Evolutionary conservation across 2,888 invertebrate species (phyloP), one percentile per base, ranked within the genome.

Genomic region (Adineta ricciae): DNA sequence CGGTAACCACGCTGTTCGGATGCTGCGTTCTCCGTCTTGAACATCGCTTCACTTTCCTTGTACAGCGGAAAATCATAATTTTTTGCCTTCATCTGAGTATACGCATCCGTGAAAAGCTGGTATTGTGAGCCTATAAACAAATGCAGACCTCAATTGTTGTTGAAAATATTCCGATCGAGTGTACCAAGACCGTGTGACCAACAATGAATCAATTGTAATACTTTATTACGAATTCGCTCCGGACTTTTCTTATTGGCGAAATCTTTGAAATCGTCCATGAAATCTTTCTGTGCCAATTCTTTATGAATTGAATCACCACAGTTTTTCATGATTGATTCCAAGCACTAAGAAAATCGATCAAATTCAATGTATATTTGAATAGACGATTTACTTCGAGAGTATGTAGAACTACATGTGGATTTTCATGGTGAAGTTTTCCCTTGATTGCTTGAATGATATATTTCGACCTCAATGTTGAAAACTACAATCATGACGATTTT

Each of bases 161-260:
- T 50, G 14, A 19, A 50, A 7, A 50, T 9, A 50, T 7, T 36
- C 19, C 19, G 19, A 50, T 50, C 19, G 9, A 94, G 94, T 88
- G 95, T 95, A 85, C 97, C 93, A 90, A 99, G 99, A n/a, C 97
- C 99, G 91, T 95, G 95, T 0, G 96, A 95, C 99, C 99, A 99
- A 7, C 95, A 95, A 92, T 98, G 98, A 87, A 99, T 94, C 86
- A 99, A 92, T 90, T 98, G 97, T 83, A 98, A 91, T 88, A 96
- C 93, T 91, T 98, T 98, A 41, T 88, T 89, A 87, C 90, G 91
- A n/a, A 92, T 91, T 86, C 91, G 89, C 83, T 90, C 90, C 56
- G 88, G 87, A 84, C 50, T 46, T 7, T 54, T 27, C 85, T 36
- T 52, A 78, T 95, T 95, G 19, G 94, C 93, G 83, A 96, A 92